Evolutionary conservation across 92 coral and sea anemone species (phyloP), one percentile per base, ranked within the genome.

Genomic region (Siderastrea radians): DNA sequence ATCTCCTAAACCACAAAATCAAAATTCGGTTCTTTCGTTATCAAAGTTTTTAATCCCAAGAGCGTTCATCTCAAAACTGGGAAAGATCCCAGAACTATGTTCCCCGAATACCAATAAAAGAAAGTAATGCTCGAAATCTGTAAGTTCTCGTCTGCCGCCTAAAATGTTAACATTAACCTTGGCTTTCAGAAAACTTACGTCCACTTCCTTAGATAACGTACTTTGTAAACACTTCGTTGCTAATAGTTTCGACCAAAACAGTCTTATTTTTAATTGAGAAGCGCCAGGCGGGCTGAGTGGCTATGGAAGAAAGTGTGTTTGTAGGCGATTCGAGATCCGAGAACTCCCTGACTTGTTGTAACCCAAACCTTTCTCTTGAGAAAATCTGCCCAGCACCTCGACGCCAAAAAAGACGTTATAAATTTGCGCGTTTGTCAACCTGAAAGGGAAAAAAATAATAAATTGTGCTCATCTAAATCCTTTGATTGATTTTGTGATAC

Each of bases 191-290:
- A 14, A 16, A 3, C 16, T 44, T 7, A 12, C 17, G 14, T 45
- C 59, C 12, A 10, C 57, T 53, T 7, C 46, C 26, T 47, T 47
- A 11, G 14, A 53, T 43, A 44, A 44, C 66, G 26, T 10, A 47
- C 62, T 12, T 73, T 51, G 65, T 7, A 47, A 44, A 73, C 72
- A 11, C 63, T 48, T 38, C 65, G 87, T 84, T 84, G 87, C 87
- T 63, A 84, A 19, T 73, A 75, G 87, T 74, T 73, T 63, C 87
- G 52, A 50, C 79, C 63, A 72, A 84, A 84, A 73, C 87, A 72
- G 45, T 75, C 73, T 72, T 70, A 45, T 61, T 76, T 9, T 44
- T 45, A 26, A 65, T 50, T 17, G 45, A 38, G 49, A 60, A 49
- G 61, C 62, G 69, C 61, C 87, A 60, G 87, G 72, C 79, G 72